Evolutionary conservation across 1,140 invertebrate species (phyloP).

Genomic region (Subanguina moxae): DNA sequence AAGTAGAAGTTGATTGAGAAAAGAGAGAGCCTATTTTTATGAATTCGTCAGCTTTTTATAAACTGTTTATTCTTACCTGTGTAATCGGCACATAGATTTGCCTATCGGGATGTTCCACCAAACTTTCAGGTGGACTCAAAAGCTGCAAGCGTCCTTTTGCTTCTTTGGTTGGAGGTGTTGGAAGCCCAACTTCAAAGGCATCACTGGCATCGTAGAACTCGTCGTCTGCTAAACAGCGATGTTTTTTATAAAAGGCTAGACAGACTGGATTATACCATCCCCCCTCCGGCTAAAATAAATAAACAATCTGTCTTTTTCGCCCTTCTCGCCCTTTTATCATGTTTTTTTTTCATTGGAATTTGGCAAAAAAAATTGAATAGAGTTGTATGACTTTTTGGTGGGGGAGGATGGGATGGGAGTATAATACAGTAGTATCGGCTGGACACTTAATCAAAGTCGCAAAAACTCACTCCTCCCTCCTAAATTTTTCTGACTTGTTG

Average conservation of each 20-base stretch:
- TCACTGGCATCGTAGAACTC: conserved; percentile 18
- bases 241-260: not conserved
- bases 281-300: too few species aligned
- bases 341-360: too few species aligned
- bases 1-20: too few species aligned
- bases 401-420: too few species aligned
- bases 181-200: not conserved
- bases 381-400: too few species aligned
- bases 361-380: too few species aligned
- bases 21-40: too few species aligned
- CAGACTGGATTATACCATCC: too few species aligned
- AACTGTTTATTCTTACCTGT: conserved; percentile 64
- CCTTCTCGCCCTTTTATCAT: too few species aligned
- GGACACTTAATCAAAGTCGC: not conserved
- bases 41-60: too few species aligned
- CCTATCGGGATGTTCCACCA: conserved; percentile 55
- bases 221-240: conserved; percentile 1
- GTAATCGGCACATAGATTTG: conserved; percentile 79
- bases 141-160: conserved; percentile 27
- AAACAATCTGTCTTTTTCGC: too few species aligned
- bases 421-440: too few species aligned
- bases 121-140: conserved; percentile 9
- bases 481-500: not conserved
- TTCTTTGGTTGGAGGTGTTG: not conserved
- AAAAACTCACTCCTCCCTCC: not conserved